These are phyloP conservation scores for Ylistrum balloti DNA, from an alignment of 1,140 invertebrate species.

Conservation along the genomic window DNA sequence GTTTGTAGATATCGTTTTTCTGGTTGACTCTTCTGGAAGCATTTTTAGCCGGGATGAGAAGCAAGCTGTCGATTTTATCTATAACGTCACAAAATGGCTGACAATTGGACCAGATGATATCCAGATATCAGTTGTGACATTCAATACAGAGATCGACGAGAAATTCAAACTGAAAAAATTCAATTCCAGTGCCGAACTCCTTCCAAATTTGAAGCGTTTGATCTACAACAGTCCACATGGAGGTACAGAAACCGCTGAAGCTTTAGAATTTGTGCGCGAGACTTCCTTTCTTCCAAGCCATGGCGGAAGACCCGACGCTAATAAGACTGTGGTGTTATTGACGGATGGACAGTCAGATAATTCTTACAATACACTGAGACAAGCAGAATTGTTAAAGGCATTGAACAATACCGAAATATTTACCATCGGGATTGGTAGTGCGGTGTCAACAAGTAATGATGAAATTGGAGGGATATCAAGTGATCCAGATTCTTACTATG, in stretches of 20 bases:
- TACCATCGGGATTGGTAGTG: constrained; percentile 49
- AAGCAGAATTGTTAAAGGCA: constrained; percentile 41
- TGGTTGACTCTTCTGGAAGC: constrained; percentile 55
- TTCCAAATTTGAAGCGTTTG: constrained; percentile 28
- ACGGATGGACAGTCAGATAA: constrained; percentile 56
- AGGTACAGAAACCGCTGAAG: constrained; percentile 54
- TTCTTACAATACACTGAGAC: constrained; percentile 20
- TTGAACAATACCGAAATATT: constrained; percentile 47
- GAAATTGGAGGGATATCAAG: constrained; percentile 51
- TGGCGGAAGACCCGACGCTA: constrained; percentile 44
- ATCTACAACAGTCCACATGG: constrained; percentile 30
- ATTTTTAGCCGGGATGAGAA: constrained; percentile 41
- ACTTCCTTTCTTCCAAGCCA: constrained; percentile 49
- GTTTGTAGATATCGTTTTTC: constrained; percentile 55
- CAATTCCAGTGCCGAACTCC: constrained; percentile 28
- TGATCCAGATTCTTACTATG: constrained; percentile 56
- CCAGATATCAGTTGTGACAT: constrained; percentile 56
- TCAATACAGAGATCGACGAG: constrained; percentile 49
- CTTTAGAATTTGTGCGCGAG: constrained; percentile 44
- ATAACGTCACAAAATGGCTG: constrained; percentile 59
- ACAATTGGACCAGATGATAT: constrained; percentile 47
- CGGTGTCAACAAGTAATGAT: constrained; percentile 42
- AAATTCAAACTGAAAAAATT: constrained; percentile 52
- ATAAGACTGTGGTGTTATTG: constrained; percentile 51
- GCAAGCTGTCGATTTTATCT: constrained; percentile 57